Conservation (phyloP, 2,888 invertebrate species). For the Lucinisca nassula region DNA sequence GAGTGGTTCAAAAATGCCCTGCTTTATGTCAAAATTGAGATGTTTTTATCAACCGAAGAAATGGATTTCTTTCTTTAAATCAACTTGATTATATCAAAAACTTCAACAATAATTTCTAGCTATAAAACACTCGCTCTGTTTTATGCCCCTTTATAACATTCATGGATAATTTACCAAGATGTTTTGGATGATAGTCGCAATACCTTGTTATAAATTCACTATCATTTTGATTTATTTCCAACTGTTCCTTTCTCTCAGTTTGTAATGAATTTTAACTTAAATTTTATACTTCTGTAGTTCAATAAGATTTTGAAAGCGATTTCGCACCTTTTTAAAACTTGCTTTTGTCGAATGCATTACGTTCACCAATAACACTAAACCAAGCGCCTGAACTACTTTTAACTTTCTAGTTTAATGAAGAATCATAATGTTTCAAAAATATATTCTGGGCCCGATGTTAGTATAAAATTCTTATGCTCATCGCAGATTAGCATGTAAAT, state of each 20-base stretch:
- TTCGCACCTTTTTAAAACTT: too few species aligned
- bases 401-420: too few species aligned
- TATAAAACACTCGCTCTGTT: background rate
- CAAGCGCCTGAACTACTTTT: too few species aligned
- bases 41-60: constrained; percentile 3
- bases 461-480: too few species aligned
- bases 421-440: too few species aligned
- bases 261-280: background rate
- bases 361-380: too few species aligned
- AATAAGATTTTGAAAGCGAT: too few species aligned
- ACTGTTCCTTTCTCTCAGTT: background rate
- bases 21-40: constrained; percentile 7
- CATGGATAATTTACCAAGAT: background rate
- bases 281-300: background rate
- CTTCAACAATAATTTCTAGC: constrained; percentile 1
- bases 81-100: background rate
- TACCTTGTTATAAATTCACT: background rate
- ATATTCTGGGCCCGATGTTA: too few species aligned
- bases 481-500: too few species aligned
- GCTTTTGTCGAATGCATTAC: too few species aligned
- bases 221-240: background rate
- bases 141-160: background rate
- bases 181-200: background rate
- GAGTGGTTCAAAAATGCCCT: background rate
- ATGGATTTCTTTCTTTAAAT: background rate